Evolutionary conservation across 2,888 invertebrate genomes (phyloP), one percentile per base, ranked within the genome.

Genomic region (Sclerodermus sp.): DNA sequence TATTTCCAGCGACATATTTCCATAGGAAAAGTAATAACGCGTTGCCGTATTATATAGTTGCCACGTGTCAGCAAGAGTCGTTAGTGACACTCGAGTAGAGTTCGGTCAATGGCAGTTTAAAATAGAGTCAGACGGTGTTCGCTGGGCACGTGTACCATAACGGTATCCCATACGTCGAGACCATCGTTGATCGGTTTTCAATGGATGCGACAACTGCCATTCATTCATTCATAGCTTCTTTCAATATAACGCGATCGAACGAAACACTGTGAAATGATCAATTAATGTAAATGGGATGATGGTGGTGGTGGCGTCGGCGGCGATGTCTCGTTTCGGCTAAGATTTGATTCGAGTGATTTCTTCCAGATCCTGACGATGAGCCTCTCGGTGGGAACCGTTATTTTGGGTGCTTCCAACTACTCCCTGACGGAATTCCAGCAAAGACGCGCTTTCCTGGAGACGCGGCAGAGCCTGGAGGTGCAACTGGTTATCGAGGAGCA

Each of bases 401-500:
- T 88, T 23, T 82, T 96, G 64, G 95, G 95, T 0, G 77, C 87
- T 31, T 82, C 88, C 50, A 86, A 87, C 37, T 89, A 87, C 74
- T 85, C 87, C 51, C 83, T 90, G 73, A 86, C 88, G 62, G 94
- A 95, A 77, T 87, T 88, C 60, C 92, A 93, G 78, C 94, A 94
- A 71, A 84, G 94, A 41, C 83, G 88, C 49, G 93, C 95, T 39
- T 95, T 95, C 76, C 82, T 91, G 56, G 93, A 95, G 79, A 94
- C 95, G 3, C 88, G 93, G 71, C 89, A 91, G 79, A 94, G 94
- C 67, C 82, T 96, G 59, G 91, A 93, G 72, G 92, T 94, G 64
- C 95, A 94, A 79, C 85, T 94, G 68, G 89, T 93, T 47, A 93
- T 96, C 64, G 95, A 96, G 79, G 93, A 95, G 74, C 93, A 95